phyloP scores from a whole-genome alignment of 2,797 vertebrate species.

The Cryptoprocta ferox region DNA sequence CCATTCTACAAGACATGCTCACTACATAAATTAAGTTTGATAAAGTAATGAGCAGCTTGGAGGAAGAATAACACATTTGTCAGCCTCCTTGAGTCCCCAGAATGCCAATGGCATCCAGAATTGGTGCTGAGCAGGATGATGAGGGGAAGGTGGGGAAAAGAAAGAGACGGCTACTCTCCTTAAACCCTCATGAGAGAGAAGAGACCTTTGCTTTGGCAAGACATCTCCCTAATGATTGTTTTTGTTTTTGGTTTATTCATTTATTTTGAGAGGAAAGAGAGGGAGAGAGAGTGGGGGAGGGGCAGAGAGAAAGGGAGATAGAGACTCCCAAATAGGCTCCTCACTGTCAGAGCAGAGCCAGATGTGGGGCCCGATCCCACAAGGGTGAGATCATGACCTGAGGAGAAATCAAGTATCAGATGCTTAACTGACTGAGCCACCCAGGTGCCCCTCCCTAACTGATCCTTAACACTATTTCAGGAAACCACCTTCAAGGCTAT shows the following conservation, averaged over 20 bases:
- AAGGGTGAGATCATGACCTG: no score
- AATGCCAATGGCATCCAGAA: not conserved
- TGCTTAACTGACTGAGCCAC: no score
- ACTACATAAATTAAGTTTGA: constrained; percentile 14
- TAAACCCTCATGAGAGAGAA: not conserved
- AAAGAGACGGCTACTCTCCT: not conserved
- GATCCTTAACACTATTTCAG: not conserved
- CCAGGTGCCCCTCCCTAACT: no score
- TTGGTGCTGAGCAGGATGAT: not conserved
- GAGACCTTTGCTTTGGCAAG: not conserved
- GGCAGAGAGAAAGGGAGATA: no score
- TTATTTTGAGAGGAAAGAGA: no score
- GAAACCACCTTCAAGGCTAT: not conserved
- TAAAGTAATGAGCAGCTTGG: not conserved
- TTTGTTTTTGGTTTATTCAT: no score
- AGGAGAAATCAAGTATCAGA: no score
- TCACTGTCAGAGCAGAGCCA: no score
- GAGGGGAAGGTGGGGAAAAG: not conserved
- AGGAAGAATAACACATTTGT: not conserved
- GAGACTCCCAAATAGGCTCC: no score
- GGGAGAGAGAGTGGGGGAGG: no score
- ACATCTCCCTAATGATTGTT: not conserved
- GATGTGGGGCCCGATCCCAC: no score
- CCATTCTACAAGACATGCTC: not conserved
- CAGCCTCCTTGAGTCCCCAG: not conserved